Conservation (phyloP, 1,140 invertebrate species). For the Drosophila melanogaster region Release_6_plus_ISO1_MT NT_033779.5:19619501-19620000, state of each 20-base stretch:
- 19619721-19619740: conserved; percentile 67
- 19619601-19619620: conserved; percentile 56
- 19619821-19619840: conserved; percentile 63
- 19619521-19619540: conserved; percentile 59
- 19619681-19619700: conserved; percentile 10
- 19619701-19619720: conserved; percentile 34
- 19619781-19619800: background rate
- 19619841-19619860: conserved; percentile 80
- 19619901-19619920: conserved; percentile 71
- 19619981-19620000: background rate
- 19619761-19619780: conserved; percentile 56
- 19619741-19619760: conserved; percentile 76
- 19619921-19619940: conserved; percentile 47
- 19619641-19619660: background rate
- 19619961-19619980: too few species aligned
- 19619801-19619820: too few species aligned
- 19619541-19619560: conserved; percentile 8
- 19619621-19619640: conserved; percentile 14
- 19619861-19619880: conserved; percentile 79
- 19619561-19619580: conserved; percentile 62
- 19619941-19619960: conserved; percentile 15
- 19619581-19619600: conserved; percentile 71
- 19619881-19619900: conserved; percentile 82
- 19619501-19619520: conserved; percentile 3
- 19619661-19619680: conserved; percentile 5